Evolutionary conservation across 2,888 invertebrate genomes (phyloP).

Genomic region (Hydrotaea diabolus): DNA sequence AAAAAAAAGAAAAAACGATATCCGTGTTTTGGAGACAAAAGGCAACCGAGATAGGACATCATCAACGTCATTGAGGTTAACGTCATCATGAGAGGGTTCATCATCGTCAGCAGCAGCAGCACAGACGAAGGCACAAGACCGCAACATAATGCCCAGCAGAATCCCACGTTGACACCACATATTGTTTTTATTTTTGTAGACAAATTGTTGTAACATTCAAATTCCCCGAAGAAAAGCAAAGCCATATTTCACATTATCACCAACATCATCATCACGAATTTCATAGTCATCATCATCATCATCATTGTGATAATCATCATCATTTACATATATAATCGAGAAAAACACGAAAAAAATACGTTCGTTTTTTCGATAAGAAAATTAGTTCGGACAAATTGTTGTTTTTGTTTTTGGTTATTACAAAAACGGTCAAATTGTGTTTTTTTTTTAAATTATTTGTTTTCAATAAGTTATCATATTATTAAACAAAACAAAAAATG

Average conservation of each 20-base stretch:
- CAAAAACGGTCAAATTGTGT: slow-evolving; percentile 71
- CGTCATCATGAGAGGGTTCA: slow-evolving; percentile 13
- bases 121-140: too few relatives aligned
- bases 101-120: slow-evolving; percentile 12
- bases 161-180: slow-evolving; percentile 78
- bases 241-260: slow-evolving; percentile 72
- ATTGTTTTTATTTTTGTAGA: slow-evolving; percentile 40
- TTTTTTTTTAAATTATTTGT: slow-evolving; percentile 69
- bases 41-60: slow-evolving; percentile 34
- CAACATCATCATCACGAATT: slow-evolving; percentile 70
- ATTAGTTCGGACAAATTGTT: slow-evolving; percentile 82
- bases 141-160: slow-evolving; percentile 24
- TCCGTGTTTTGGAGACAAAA: slow-evolving; percentile 50
- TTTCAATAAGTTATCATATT: slow-evolving; percentile 44
- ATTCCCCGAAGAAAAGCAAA: slow-evolving; percentile 67
- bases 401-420: slow-evolving; percentile 72
- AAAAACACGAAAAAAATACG: slow-evolving; percentile 82
- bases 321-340: slow-evolving; percentile 75
- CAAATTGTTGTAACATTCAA: slow-evolving; percentile 75
- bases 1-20: slow-evolving; percentile 60
- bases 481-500: slow-evolving; percentile 45
- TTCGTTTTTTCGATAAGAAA: slow-evolving; percentile 82
- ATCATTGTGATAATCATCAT: slow-evolving; percentile 80
- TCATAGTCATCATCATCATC: slow-evolving; percentile 72
- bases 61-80: slow-evolving; percentile 48